Conservation (phyloP, 1,140 invertebrate genomes). For the Drosophila carrolli region DNA sequence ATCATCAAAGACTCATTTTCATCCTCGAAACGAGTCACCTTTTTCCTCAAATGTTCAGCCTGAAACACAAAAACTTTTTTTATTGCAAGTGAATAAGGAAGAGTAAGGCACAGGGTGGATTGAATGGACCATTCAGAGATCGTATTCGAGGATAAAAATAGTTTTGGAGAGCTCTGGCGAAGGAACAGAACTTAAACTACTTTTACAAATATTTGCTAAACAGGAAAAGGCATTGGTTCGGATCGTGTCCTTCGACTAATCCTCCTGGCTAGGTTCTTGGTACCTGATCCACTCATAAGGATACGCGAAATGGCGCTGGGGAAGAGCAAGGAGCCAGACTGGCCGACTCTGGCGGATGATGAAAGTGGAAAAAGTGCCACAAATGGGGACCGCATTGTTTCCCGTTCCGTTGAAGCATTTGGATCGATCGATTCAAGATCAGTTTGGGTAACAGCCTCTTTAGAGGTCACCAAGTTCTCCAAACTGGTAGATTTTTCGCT, state of each 20-base stretch:
- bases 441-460: conserved; percentile 40
- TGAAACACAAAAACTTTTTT: conserved; percentile 85
- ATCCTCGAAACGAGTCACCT: conserved; percentile 94
- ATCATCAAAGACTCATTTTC: conserved; percentile 96
- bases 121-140: conserved; percentile 20
- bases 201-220: conserved; percentile 42
- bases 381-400: conserved; percentile 64
- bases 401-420: conserved; percentile 53
- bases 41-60: conserved; percentile 93
- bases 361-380: conserved; percentile 53
- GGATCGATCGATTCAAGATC: conserved; percentile 21
- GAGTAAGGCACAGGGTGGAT: conserved; percentile 9
- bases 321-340: conserved; percentile 62
- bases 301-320: conserved; percentile 76
- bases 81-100: conserved; percentile 41
- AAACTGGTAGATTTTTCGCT: conserved; percentile 31
- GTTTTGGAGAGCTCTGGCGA: conserved; percentile 10
- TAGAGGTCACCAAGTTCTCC: conserved; percentile 18
- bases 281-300: conserved; percentile 72
- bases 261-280: conserved; percentile 14
- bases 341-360: conserved; percentile 40
- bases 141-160: conserved; percentile 79
- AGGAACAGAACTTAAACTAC: conserved; percentile 12
- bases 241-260: not conserved
- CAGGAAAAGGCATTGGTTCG: conserved; percentile 15